Evolutionary conservation across 2,797 vertebrate genomes (phyloP), one percentile per base, ranked within the genome.

Genomic region (Mastacembelus armatus): DNA sequence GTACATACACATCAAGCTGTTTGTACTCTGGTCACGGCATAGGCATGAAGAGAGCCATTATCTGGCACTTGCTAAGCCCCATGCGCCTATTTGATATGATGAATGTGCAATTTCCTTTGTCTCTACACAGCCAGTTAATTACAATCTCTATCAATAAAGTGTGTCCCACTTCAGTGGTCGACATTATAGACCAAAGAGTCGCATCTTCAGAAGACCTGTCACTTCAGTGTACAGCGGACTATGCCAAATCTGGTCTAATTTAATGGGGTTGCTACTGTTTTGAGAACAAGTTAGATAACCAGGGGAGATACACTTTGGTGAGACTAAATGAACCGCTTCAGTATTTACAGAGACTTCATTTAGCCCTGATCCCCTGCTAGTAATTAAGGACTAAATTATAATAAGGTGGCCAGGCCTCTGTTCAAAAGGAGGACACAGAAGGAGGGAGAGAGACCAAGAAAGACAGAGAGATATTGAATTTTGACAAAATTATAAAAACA

Each of bases 61-160:
- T 87, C 76, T 66, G 80, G 72, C 77, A 75, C 77, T 81, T 74
- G 66, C 76, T 80, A 69, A 85, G 72, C 78, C 87, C 80, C 81
- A 71, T 70, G 72, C 83, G 84, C 80, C 88, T 87, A 85, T 90
- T 92, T 91, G 84, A 89, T 90, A 90, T 91, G 89, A 93, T 89
- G 86, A 92, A 93, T 90, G 91, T 88, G 83, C 90, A 91, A 91
- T 93, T 92, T 91, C 87, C 89, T 89, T 88, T 86, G 88, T 93
- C 91, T 91, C 79, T 58, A 78, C 71, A 77, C 76, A 76, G 77
- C 55, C 81, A 74, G 81, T 88, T 91, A 91, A 92, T 93, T 93
- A 91, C 83, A 88, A 85, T 85, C 84, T 82, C 86, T 84, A 86
- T 91, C 91, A 90, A 90, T 91, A 91, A 87, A 91, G 83, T 65